Percentiles rank a stretch among this genome's conserved stretches.
Conservation (phyloP, 1,140 invertebrate genomes). For the Anastrepha obliqua region DNA sequence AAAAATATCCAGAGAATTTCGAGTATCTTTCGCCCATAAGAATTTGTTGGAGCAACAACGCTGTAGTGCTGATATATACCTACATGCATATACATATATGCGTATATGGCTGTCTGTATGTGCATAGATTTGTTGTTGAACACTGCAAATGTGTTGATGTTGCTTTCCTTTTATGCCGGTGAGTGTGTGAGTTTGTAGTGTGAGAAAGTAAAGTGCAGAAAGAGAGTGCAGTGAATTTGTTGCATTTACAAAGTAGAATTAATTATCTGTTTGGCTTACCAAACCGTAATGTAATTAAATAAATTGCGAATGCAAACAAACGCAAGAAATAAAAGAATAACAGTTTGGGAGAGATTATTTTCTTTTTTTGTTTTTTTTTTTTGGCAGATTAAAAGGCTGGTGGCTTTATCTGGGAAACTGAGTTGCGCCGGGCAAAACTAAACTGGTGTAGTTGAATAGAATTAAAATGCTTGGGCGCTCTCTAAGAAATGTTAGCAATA, state of each 20-base stretch:
- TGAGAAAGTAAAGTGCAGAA: not conserved
- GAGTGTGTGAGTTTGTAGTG: not conserved
- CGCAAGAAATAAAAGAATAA: not conserved
- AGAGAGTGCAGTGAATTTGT: not conserved
- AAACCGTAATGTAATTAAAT: slow-evolving; percentile 47
- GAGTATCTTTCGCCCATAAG: not conserved
- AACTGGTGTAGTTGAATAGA: not conserved
- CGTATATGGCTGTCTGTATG: not conserved
- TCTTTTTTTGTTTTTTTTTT: not conserved
- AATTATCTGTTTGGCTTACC: slow-evolving; percentile 21
- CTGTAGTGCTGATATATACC: not conserved
- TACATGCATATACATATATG: not conserved
- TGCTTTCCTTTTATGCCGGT: not conserved
- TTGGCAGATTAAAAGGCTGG: not conserved
- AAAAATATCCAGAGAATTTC: slow-evolving; percentile 21
- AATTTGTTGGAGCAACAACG: not conserved
- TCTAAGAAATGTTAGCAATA: too few relatives aligned
- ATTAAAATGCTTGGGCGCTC: too few relatives aligned
- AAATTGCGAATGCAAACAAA: slow-evolving; percentile 36
- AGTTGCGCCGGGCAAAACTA: not conserved
- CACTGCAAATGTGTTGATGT: not conserved
- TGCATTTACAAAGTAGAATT: slow-evolving; percentile 39
- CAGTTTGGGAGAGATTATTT: slow-evolving; percentile 17
- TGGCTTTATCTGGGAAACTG: not conserved
- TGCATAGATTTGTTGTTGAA: not conserved